Evolutionary conservation across 2,113 vertebrate genomes (phyloP), one percentile per base, ranked within the genome.

Genomic region (Connochaetes taurinus): DNA sequence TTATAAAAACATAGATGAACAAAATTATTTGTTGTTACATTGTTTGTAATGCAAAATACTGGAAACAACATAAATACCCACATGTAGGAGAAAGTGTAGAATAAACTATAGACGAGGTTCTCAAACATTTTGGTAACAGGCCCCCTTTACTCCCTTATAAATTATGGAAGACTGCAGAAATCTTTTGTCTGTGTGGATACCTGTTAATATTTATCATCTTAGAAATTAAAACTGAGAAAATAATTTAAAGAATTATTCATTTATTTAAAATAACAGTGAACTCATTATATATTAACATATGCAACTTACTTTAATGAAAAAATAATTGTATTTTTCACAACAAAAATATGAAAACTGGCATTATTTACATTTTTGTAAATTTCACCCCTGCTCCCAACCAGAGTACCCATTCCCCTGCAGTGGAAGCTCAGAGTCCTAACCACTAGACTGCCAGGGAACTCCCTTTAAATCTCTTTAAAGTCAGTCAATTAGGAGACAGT

Each of bases 201-300:
- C 47, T 95, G 43, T 62, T 94, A 36, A 55, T n/a, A 94, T 92
- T 80, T 87, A 53, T 76, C 29, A 87, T 31, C 76, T 91, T 62
- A 83, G 60, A 94, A 96, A 87, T 62, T 91, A 89, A 85, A 94
- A 84, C 84, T 94, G 80, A 94, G 64, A 94, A 97, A 91, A 91
- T 16, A 58, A 53, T 94, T 74, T 60, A 96, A 82, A 62, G 17
- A 55, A 85, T 92, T 93, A 82, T 40, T 76, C 14, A 74, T 93
- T 86, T 87, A 88, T 81, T 95, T 78, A 89, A 96, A 88, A 60
- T 92, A 95, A 84, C 43, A 84, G 40, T 81, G 47, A 96, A 86
- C 29, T 47, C 21, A 84, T 43, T 74, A 13, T 88, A 40, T 33
- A 5, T 90, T 80, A 81, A 89, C 57, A 50, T 40, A 88, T n/a